phyloP scores from a whole-genome alignment of 2,113 vertebrate genomes.

The Nymphicus hollandicus region DNA sequence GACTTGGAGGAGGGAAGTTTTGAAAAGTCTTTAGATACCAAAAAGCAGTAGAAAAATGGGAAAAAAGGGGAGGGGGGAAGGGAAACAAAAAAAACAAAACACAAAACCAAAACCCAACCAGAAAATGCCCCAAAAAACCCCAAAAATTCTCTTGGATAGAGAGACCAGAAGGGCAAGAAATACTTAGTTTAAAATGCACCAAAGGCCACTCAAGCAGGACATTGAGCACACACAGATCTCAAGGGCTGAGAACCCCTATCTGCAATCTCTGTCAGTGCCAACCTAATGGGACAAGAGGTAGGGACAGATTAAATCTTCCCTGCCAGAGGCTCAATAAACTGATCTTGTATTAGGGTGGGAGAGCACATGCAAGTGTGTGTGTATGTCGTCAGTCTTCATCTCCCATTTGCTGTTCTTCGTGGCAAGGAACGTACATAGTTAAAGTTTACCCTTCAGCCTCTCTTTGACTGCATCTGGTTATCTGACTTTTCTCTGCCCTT shows the following conservation, averaged over 20 bases:
- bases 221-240: neutral
- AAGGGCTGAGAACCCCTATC: neutral
- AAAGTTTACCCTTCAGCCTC: neutral
- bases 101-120: neutral
- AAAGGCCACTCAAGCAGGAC: neutral
- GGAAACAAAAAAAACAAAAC: neutral
- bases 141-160: neutral
- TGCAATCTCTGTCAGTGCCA: neutral
- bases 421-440: neutral
- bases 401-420: neutral
- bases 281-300: neutral
- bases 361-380: neutral
- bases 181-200: neutral
- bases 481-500: neutral
- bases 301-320: neutral
- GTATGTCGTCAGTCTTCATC: neutral
- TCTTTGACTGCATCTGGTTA: neutral
- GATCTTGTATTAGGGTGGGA: neutral
- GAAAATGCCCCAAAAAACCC: neutral
- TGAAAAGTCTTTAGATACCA: neutral
- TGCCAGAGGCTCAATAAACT: neutral
- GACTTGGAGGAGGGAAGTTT: neutral
- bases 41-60: neutral
- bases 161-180: neutral
- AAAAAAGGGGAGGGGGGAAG: neutral